Base-by-base conservation (phyloP, 2,113 vertebrate species). In the Eidolon helvum region DNA sequence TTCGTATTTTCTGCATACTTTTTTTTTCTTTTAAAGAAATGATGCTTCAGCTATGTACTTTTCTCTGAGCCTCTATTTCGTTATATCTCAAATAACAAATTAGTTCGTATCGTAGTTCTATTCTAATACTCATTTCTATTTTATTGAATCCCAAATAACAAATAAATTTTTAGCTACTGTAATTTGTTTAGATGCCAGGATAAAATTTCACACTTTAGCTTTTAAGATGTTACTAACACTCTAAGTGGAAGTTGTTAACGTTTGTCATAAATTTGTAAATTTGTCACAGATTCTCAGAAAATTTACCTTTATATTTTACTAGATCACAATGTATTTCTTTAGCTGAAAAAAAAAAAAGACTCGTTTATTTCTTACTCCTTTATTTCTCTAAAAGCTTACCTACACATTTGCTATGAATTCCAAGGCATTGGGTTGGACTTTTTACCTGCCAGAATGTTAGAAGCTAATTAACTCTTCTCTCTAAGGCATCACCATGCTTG, bases 281-380 rank as follows among this genome's bases (percentile, higher is more conserved):
- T 88, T 90, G n/a, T 68, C 40, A 28, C 55, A 75, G 88, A 55
- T 90, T 63, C 35, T 87, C 53, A 85, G 68, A 74, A 96, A 82
- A 48, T 53, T n/a, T 83, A 11, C 24, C 38, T 59, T 91, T 72
- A 69, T 38, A 38, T 80, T 69, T 83, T 84, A 84, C n/a, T 57
- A 69, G 48, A 10, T 71, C 68, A 68, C 33, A 85, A 8, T 40
- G 4, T 45, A 3, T 77, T 74, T 91, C 50, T 93, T 96, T 43
- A 93, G 12, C 18, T 26, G 10, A 28, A 61, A 61, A 59, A 24
- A 57, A 21, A 82, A 65, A 57, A 21, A 82, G 59, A 78, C n/a
- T 90, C 65, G 61, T 74, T 83, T 94, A 18, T 89, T 89, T 78
- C n/a, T 72, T 61, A 43, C 33, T 84, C 21, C 68, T 66, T 69